Evolutionary conservation across 92 coral and sea anemone genomes (phyloP), one percentile per base, ranked within the genome.

Genomic region (Meandrina meandrites): DNA sequence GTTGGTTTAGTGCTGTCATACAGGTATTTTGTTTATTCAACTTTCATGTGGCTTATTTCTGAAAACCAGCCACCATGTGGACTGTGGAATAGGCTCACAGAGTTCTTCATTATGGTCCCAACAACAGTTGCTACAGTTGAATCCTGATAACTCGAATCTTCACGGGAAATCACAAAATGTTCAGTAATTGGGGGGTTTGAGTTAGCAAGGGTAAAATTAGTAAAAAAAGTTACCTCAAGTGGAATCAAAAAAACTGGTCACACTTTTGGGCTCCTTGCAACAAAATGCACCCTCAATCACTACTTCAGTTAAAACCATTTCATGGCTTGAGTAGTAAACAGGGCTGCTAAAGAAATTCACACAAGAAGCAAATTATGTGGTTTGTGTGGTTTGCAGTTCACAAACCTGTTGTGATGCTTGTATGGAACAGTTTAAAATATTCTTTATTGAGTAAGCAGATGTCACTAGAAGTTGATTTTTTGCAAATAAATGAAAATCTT

Each of bases 1-100:
- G 98, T 83, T 95, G 98, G 98, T 95, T 95, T 75, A 95, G 98
- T 89, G 98, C 98, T 78, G 98, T 95, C 34, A 92, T 95, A 54
- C 98, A 95, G 95, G 98, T 95, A 85, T 48, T 48, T 7, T 16
- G 51, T 42, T 47, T 31, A 37, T 1, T 60, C 22, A 18, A 15
- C 5, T 58, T 19, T 19, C 19, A 57, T 57, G 30, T 24, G 30
- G 27, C 14, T 24, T 24, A 60, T 64, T 60, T 30, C 32, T 64
- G 34, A 60, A 21, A 21, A 15, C 5, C 30, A 19, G 67, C 45
- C 45, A 40, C 2, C n/a, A 40, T 2, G 45, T 2, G 45, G 45
- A 40, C 45, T 40, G 45, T 40, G 45, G 45, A 40, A 40, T 40
- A 40, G 6, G 45, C 45, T 2, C 3, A 40, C 45, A 40, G 6